phyloP scores from a whole-genome alignment of 2,797 vertebrate genomes.

The Urophycis tenuis region DNA sequence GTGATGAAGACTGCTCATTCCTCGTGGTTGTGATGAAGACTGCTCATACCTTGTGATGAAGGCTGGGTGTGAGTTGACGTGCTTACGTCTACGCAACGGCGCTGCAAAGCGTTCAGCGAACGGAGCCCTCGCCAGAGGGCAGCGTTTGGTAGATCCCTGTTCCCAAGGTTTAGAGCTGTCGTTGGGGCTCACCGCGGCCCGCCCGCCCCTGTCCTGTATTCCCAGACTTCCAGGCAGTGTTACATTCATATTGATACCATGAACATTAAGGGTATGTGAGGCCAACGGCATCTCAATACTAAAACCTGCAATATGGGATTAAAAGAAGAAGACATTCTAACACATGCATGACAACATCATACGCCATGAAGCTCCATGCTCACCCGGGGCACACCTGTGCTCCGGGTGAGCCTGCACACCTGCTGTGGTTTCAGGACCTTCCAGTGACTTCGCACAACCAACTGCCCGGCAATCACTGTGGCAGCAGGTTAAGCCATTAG shows the following conservation, averaged over 20 bases:
- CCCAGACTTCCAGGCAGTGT: neutral
- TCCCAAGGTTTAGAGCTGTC: neutral
- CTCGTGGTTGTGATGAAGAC: too few relatives aligned
- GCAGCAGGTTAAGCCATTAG: conserved; percentile 65
- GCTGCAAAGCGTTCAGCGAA: neutral
- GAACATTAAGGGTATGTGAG: neutral
- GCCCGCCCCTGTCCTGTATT: neutral
- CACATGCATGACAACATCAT: neutral
- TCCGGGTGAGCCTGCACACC: conserved; percentile 11
- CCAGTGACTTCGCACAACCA: conserved; percentile 62
- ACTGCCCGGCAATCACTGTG: conserved; percentile 59
- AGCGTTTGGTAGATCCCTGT: neutral
- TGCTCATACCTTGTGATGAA: too few relatives aligned
- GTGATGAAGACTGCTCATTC: too few relatives aligned
- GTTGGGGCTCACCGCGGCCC: neutral
- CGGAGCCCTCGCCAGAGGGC: neutral
- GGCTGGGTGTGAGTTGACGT: neutral
- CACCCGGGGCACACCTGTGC: neutral
- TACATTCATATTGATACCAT: neutral
- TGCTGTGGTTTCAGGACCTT: conserved; percentile 47
- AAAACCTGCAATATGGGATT: neutral
- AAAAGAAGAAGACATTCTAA: neutral
- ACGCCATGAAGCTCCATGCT: neutral
- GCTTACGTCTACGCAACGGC: neutral
- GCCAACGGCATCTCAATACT: neutral